Percentiles rank a stretch among this genome's conserved stretches.
phyloP scores from a whole-genome alignment of 2,113 vertebrate genomes.

The Noturus placidus region DNA sequence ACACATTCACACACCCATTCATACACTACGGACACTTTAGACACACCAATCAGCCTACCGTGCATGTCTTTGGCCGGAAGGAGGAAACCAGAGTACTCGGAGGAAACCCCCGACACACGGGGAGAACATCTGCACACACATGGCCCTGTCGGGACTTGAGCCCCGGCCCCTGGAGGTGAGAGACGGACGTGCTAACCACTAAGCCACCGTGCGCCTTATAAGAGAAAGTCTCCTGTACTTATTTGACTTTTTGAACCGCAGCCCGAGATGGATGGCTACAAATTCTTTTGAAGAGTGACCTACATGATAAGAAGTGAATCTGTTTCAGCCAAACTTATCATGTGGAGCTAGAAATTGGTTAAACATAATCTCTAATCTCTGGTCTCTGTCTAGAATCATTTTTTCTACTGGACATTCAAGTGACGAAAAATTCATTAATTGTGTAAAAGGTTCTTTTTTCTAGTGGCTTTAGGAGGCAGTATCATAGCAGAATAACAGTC shows the following conservation, averaged over 20 bases:
- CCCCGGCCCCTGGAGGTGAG: too few relatives aligned
- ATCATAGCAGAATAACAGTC: too few relatives aligned
- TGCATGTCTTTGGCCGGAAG: too few relatives aligned
- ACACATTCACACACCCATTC: too few relatives aligned
- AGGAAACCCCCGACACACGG: too few relatives aligned
- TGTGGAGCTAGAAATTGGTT: background rate
- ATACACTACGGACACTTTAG: too few relatives aligned
- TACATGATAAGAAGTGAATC: background rate
- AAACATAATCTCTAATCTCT: background rate
- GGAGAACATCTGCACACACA: too few relatives aligned
- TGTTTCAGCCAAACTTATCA: background rate
- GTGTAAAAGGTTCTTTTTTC: background rate
- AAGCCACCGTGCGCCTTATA: too few relatives aligned
- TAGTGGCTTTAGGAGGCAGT: background rate
- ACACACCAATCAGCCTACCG: too few relatives aligned
- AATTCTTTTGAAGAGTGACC: background rate
- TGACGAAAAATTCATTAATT: background rate
- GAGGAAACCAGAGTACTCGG: too few relatives aligned
- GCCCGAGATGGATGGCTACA: background rate
- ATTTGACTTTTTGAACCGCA: background rate
- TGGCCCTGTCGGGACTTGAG: too few relatives aligned
- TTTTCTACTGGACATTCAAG: background rate
- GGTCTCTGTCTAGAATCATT: background rate
- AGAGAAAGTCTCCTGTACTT: background rate
- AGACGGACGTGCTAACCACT: too few relatives aligned